Base-by-base conservation (phyloP, 2,888 invertebrate genomes). In the Netelia virgata region DNA sequence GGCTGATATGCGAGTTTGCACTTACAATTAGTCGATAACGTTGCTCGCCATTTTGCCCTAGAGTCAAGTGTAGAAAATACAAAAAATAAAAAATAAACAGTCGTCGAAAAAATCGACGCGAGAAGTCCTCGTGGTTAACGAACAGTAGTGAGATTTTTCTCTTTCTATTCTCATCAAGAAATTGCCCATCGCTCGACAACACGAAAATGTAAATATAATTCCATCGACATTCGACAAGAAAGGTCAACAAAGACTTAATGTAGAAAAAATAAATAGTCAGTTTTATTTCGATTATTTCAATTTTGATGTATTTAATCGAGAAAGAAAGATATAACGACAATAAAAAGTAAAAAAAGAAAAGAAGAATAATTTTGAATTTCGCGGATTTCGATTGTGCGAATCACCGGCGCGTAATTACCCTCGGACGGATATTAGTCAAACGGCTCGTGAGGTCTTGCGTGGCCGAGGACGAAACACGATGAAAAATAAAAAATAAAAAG, bases 1-100 rank as follows among this genome's bases (percentile, higher is more conserved):
- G 14, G 47, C 6, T 47, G 55, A 73, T 76, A 80, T 69, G 64
- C 78, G 50, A 59, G 78, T 68, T 72, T 72, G 43, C 69, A 74
- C 76, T 77, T 61, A 73, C 69, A 74, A 72, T 77, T 61, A 73
- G 47, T 14, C 16, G 9, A 55, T n/a, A 69, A 83, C 70, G 68
- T 72, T 18, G 63, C 61, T 83, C 72, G 78, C 69, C 74, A 83
- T 61, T 78, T 63, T 57, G 55, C 41, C 61, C 20, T 47, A 55
- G 23, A 28, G 28, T 28, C 47, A 36, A 69, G 50, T 77, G 50
- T n/a, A 69, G 23, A 61, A 77, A 61, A 18, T 28, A 57, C 2
- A 23, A 47, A 59, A 11, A 10, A 53, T 36, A 43, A 55, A 70
- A 64, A 20, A 78, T 6, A 10, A 50, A 53, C 28, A 14, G 50